Evolutionary conservation across 2,888 invertebrate genomes (phyloP).

Genomic region (Seladonia tumulorum): DNA sequence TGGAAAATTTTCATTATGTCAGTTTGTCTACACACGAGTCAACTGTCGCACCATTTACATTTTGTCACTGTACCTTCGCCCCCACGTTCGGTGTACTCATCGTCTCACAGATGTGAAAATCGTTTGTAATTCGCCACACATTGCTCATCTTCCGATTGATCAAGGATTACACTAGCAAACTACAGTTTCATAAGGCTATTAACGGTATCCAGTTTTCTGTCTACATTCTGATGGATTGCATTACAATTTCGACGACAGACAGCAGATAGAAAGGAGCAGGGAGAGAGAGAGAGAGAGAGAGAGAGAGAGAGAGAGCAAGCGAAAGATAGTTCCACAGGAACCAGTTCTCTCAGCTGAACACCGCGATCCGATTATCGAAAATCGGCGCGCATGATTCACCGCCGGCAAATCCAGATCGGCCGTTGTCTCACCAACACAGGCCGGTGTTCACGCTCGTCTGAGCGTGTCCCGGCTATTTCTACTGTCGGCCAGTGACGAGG

Average conservation of each 20-base stretch:
- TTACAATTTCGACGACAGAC: conserved; percentile 3
- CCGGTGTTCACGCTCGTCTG: conserved; percentile 44
- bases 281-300: too few species aligned
- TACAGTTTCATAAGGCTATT: neutral
- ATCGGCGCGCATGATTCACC: conserved; percentile 56
- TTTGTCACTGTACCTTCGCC: neutral
- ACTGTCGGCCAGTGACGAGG: conserved; percentile 71
- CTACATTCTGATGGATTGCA: neutral
- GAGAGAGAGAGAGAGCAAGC: too few species aligned
- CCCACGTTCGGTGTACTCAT: neutral
- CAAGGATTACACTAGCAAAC: neutral
- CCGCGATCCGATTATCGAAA: conserved; percentile 39
- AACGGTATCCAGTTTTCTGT: conserved; percentile 11
- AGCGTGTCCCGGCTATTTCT: conserved; percentile 75
- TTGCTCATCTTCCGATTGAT: neutral
- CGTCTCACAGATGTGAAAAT: neutral
- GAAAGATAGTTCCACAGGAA: neutral
- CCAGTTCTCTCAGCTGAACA: neutral
- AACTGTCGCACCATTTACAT: neutral
- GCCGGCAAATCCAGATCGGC: conserved; percentile 48
- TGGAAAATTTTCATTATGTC: neutral
- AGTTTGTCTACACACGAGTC: neutral
- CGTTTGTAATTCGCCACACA: neutral
- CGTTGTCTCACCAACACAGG: conserved; percentile 27
- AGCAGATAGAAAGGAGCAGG: neutral